Evolutionary conservation across 2,113 vertebrate species (phyloP).

Genomic region (Prunella fulvescens): DNA sequence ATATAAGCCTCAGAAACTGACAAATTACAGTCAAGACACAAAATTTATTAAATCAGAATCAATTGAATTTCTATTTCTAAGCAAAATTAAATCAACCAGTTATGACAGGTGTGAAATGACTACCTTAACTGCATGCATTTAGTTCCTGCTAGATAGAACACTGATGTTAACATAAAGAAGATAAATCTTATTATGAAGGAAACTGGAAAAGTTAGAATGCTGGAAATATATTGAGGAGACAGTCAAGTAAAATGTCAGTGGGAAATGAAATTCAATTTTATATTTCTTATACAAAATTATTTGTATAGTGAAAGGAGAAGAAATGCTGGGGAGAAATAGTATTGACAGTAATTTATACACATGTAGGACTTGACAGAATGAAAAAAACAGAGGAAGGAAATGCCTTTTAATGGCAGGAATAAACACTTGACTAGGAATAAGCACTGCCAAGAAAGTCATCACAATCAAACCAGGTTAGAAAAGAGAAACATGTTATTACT

Average conservation of each 20-base stretch:
- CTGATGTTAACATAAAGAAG: neutral
- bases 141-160: neutral
- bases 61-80: neutral
- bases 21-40: neutral
- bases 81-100: neutral
- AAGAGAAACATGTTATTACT: neutral
- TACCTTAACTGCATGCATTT: neutral
- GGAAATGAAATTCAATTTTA: neutral
- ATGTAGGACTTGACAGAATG: neutral
- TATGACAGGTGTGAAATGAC: neutral
- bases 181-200: neutral
- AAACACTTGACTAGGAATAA: neutral
- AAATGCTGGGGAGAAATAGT: neutral
- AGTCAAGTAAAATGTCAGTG: neutral
- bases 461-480: neutral
- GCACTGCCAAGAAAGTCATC: neutral
- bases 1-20: neutral
- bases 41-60: neutral
- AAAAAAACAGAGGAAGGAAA: neutral
- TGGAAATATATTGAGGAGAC: neutral
- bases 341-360: neutral
- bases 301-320: neutral
- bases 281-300: neutral
- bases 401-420: neutral
- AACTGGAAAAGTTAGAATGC: neutral